Conservation (phyloP, 2,113 vertebrate genomes). For the Aramus guarauna region DNA sequence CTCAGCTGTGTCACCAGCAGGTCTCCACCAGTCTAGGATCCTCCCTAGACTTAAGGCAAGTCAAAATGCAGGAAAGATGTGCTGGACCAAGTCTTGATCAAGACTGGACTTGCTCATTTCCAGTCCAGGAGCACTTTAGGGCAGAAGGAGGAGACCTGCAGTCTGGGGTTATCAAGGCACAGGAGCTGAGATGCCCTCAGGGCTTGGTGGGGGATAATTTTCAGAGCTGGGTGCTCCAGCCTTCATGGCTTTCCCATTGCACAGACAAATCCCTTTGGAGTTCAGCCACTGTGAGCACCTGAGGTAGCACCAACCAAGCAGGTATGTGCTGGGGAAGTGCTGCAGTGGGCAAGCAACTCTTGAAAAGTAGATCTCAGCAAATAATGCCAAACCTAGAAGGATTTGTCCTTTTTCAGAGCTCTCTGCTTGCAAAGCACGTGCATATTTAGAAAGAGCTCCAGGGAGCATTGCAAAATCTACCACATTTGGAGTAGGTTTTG, state of each 20-base stretch:
- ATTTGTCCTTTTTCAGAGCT: not conserved
- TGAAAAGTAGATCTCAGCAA: not conserved
- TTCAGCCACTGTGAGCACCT: not conserved
- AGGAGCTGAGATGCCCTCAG: not conserved
- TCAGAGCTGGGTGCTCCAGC: not conserved
- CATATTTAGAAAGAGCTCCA: not conserved
- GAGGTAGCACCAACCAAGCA: not conserved
- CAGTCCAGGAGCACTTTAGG: not conserved
- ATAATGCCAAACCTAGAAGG: not conserved
- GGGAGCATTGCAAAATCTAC: not conserved
- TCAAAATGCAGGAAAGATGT: not conserved
- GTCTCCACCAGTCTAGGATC: not conserved
- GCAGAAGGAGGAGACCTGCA: not conserved
- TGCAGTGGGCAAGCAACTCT: not conserved
- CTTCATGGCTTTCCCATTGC: not conserved
- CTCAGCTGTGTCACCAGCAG: not conserved
- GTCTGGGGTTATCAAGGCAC: not conserved
- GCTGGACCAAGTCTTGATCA: not conserved
- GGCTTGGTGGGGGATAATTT: not conserved
- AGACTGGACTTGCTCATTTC: not conserved
- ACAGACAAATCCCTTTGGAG: not conserved
- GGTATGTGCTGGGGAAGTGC: not conserved
- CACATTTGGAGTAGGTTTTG: not conserved
- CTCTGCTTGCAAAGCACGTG: not conserved
- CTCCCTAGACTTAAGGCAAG: not conserved